These are phyloP conservation scores for Myrmecophaga tridactyla DNA, from an alignment of 2,113 vertebrate genomes.

Conservation along the genomic window DNA sequence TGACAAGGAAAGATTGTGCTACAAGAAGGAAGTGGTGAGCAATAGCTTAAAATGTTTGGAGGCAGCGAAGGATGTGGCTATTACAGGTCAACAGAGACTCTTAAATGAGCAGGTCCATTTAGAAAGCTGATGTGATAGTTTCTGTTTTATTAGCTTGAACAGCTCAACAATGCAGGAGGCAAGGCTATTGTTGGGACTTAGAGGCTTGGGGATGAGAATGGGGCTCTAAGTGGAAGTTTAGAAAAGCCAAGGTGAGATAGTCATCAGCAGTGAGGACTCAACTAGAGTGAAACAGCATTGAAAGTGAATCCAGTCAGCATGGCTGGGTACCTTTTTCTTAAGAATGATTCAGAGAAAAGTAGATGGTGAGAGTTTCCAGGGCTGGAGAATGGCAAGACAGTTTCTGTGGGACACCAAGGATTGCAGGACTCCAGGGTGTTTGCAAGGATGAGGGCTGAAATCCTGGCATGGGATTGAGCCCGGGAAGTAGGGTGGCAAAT, in stretches of 20 bases:
- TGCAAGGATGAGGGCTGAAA: not conserved
- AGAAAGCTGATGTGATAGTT: not conserved
- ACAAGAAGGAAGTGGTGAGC: not conserved
- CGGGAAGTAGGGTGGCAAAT: not conserved
- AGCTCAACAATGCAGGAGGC: not conserved
- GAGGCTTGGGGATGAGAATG: not conserved
- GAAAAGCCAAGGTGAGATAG: not conserved
- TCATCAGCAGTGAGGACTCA: not conserved
- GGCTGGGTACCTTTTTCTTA: not conserved
- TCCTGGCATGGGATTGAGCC: not conserved
- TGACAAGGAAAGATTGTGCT: not conserved
- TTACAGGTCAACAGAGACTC: slow-evolving; percentile 39
- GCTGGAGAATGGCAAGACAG: not conserved
- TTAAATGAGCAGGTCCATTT: slow-evolving; percentile 12
- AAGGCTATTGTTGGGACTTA: not conserved
- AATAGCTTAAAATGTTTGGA: not conserved
- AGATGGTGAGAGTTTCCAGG: not conserved
- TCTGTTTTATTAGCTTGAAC: not conserved
- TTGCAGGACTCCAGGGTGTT: not conserved
- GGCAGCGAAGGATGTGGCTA: not conserved
- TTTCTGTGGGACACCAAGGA: not conserved
- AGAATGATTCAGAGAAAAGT: not conserved
- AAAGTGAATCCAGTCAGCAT: not conserved
- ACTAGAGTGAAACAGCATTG: not conserved
- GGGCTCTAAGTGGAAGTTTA: not conserved